Evolutionary conservation across 2,113 vertebrate species (phyloP), one percentile per base, ranked within the genome.

Genomic region (Synchiropus splendidus): DNA sequence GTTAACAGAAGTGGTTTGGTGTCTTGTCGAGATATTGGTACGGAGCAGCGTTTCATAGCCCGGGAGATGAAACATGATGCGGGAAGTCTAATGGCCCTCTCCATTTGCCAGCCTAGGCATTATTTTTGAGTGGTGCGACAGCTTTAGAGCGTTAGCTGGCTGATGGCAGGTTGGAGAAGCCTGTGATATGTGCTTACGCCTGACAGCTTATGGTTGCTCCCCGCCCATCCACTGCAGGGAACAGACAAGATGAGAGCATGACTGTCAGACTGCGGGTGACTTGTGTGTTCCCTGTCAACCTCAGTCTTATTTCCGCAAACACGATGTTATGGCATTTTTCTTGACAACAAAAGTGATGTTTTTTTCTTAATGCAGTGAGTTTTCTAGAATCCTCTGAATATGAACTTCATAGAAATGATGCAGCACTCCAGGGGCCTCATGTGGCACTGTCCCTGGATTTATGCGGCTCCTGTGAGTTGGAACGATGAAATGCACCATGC

Each of bases 121-220:
- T 75, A 81, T 72, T 77, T 79, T 59, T 64, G 69, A 72, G 75
- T 48, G 52, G 41, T 39, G 32, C 72, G 73, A 74, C 68, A 78
- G 73, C 54, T 81, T 77, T 70, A 81, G 62, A 61, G 71, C 58
- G 51, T 59, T 64, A 65, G 67, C 48, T 34, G 53, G 61, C 61
- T 70, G 70, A 72, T 63, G 73, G 66, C 56, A 36, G 64, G 30
- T 55, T 58, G 49, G 47, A 63, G 15, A 43, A 60, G 52, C 12
- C 38, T 8, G 50, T 77, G 54, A 77, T 73, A 64, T 73, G 71
- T 69, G 59, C 57, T 72, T 54, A 67, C 58, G 59, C 56, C 64
- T 69, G 66, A 76, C 78, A 72, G 61, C 50, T 61, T 46, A 55
- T 53, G 33, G 49, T 42, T 4, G 54, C 3, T 45, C 51, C 48